phyloP scores from a whole-genome alignment of 2,888 invertebrate species.

The Caenorhabditis macrosperma region DNA sequence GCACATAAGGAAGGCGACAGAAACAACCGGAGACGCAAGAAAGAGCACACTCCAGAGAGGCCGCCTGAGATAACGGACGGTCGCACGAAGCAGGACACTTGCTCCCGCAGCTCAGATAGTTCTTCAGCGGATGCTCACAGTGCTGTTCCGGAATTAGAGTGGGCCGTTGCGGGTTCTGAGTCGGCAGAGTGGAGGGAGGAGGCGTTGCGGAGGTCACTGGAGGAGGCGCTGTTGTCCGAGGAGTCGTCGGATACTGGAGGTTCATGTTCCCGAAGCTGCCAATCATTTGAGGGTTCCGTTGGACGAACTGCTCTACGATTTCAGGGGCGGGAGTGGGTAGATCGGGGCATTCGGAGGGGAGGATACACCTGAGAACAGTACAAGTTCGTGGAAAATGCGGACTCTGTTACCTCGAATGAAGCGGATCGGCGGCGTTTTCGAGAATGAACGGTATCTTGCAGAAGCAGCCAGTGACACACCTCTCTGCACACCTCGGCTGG shows the following conservation, averaged over 20 bases:
- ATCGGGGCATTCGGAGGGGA: slow-evolving; percentile 66
- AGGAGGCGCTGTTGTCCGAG: slow-evolving; percentile 10
- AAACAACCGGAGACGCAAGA: slow-evolving; percentile 64
- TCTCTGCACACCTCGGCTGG: slow-evolving; percentile 65
- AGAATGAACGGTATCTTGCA: slow-evolving; percentile 69
- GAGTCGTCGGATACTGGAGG: slow-evolving; percentile 40
- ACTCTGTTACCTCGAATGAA: slow-evolving; percentile 61
- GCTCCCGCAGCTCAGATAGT: slow-evolving; percentile 69
- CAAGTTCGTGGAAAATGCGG: too few relatives aligned
- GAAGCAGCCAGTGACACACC: slow-evolving; percentile 71
- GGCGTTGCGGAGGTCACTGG: slow-evolving; percentile 9
- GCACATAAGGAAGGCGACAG: slow-evolving; percentile 62
- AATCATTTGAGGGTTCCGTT: slow-evolving; percentile 39
- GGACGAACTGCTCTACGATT: slow-evolving; percentile 48
- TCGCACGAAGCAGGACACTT: slow-evolving; percentile 66
- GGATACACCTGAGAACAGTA: slow-evolving; percentile 65
- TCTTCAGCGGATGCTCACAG: slow-evolving; percentile 69
- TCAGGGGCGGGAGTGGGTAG: slow-evolving; percentile 36
- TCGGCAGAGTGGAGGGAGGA: neutral
- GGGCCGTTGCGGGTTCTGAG: slow-evolving; percentile 18
- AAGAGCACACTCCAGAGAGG: slow-evolving; percentile 59
- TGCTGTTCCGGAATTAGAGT: slow-evolving; percentile 55
- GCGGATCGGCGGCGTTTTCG: slow-evolving; percentile 68
- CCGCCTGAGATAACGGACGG: slow-evolving; percentile 53
- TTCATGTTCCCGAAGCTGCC: slow-evolving; percentile 22